Base-by-base conservation (phyloP, 2,113 vertebrate species). In the Blennius ocellaris region DNA sequence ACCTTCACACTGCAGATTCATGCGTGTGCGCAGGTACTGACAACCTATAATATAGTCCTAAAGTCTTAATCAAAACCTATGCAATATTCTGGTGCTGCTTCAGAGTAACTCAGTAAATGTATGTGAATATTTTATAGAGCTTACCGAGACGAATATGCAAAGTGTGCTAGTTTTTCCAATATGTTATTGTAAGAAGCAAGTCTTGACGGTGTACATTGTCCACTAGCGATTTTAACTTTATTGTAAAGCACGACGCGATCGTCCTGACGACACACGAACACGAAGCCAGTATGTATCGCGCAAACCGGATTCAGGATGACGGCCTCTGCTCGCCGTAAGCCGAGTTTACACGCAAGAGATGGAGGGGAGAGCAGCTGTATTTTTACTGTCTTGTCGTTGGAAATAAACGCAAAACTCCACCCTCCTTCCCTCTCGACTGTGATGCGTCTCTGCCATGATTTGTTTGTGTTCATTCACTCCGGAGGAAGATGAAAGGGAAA, bases 1-100 rank as follows among this genome's bases (percentile, higher is more conserved):
- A 89, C 85, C 84, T 83, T 79, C 81, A 76, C 76, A 80, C 50
- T 82, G 82, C 81, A 72, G 60, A 77, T 66, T 65, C 68, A 30
- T 87, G 70, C 58, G 62, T 82, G 86, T 83, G 74, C 68, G 55
- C 45, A 64, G 80, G 83, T 91, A 81, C 84, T 79, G 85, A 81
- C 79, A 40, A 75, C 72, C 63, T 66, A 89, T 30, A 68, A 21
- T 54, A 49, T 81, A 85, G 48, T 82, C 73, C 79, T 48, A 81
- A 85, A 82, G 17, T 68, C 41, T 52, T 68, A 73, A 60, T 30
- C 21, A 30, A 78, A 79, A 58, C 17, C 0, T 82, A 89, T 89
- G 77, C 87, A 90, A 90, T 85, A 69, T 89, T 83, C 66, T 88
- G 87, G 87, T 93, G 85, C 90, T 90, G 83, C 88, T 90, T 90